A percentile compares a stretch with the other conserved stretches of the same genome.
Evolutionary conservation across 2,113 vertebrate genomes (phyloP).

Genomic region (Malurus elegans): DNA sequence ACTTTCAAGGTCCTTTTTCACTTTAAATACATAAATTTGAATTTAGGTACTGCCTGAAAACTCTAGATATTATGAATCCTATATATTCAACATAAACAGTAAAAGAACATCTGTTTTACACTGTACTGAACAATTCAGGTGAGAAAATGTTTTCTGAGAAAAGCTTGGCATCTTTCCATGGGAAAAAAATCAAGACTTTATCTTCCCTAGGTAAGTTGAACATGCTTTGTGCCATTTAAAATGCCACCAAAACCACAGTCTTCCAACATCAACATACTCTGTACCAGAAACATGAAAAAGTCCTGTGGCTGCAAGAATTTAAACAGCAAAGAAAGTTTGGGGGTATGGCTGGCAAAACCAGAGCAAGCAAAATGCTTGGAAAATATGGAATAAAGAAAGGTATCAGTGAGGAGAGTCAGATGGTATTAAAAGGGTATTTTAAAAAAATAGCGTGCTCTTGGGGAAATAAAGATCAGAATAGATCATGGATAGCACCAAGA

Average conservation of each 20-base stretch:
- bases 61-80: conserved; percentile 25
- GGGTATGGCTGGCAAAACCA: background rate
- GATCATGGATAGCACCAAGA: background rate
- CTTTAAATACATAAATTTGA: conserved; percentile 63
- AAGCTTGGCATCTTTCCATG: background rate
- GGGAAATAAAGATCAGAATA: background rate
- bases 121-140: background rate
- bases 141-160: background rate
- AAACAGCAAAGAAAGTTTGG: background rate
- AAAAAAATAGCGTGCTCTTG: background rate
- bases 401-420: background rate
- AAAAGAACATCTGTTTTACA: background rate
- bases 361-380: background rate
- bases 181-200: background rate
- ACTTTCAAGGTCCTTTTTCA: conserved; percentile 41
- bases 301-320: background rate
- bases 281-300: background rate
- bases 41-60: conserved; percentile 43
- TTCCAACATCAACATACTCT: background rate
- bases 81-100: background rate
- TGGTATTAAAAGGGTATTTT: background rate
- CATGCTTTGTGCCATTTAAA: background rate
- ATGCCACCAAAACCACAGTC: background rate
- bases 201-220: background rate
- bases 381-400: background rate